These are phyloP conservation scores for Nasalis larvatus DNA, from an alignment of 2,113 vertebrate species.

Conservation along the genomic window DNA sequence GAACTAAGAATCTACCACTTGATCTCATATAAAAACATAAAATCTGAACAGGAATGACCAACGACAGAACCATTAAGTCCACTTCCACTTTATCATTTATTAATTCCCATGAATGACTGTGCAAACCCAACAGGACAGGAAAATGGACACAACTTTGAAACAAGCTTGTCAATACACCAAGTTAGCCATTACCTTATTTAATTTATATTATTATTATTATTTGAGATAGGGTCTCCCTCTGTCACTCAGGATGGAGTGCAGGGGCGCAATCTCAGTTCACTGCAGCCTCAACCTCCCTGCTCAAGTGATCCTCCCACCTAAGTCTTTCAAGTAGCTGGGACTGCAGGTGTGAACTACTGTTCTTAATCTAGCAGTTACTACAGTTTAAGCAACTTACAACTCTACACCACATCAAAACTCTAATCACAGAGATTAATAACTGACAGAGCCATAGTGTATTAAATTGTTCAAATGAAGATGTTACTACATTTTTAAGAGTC, in stretches of 20 bases:
- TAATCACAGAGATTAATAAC: neutral
- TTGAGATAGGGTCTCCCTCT: neutral
- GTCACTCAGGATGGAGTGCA: neutral
- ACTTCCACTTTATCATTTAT: neutral
- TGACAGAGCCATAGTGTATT: neutral
- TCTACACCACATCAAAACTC: neutral
- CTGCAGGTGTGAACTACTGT: too few relatives aligned
- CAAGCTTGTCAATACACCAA: neutral
- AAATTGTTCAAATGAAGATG: neutral
- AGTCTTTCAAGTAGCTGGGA: too few relatives aligned
- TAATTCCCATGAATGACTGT: neutral
- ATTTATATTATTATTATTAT: too few relatives aligned
- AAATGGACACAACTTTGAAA: neutral
- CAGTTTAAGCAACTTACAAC: neutral
- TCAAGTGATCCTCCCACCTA: too few relatives aligned
- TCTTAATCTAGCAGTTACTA: neutral
- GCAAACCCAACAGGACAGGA: neutral
- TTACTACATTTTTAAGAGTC: neutral
- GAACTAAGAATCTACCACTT: neutral
- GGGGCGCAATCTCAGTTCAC: neutral
- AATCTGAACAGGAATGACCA: neutral
- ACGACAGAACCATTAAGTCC: neutral
- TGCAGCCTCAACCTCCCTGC: too few relatives aligned
- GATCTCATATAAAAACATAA: neutral
- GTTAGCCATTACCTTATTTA: too few relatives aligned